A percentile compares a stretch with the other conserved stretches of the same genome.
Conservation (phyloP, 2,888 invertebrate species). For the Drosophila pseudotakahashii region DNA sequence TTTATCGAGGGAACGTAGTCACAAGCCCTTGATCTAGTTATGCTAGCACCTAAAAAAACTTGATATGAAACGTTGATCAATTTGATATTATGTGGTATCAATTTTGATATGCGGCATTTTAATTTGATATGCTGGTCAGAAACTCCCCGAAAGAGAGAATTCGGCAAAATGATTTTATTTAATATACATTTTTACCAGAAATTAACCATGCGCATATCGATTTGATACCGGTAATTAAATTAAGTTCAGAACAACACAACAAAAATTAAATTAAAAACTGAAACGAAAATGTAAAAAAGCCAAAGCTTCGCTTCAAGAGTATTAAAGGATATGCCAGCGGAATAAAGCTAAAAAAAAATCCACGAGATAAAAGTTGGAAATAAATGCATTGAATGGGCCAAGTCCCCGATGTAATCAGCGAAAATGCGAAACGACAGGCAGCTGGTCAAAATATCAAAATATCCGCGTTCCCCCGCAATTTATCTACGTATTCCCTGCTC, state of each 20-base stretch:
- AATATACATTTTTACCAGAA: too few relatives aligned
- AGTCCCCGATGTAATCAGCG: constrained; percentile 69
- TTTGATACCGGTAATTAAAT: too few relatives aligned
- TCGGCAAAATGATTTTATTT: too few relatives aligned
- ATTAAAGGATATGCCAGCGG: not conserved
- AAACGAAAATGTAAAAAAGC: not conserved
- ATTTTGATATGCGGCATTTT: too few relatives aligned
- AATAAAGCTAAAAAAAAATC: not conserved
- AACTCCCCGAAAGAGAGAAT: too few relatives aligned
- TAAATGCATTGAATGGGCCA: constrained; percentile 34
- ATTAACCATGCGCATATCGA: too few relatives aligned
- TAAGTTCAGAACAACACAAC: too few relatives aligned
- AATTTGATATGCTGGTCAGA: too few relatives aligned
- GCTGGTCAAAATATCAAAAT: constrained; percentile 45
- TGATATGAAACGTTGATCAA: too few relatives aligned
- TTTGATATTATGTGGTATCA: too few relatives aligned
- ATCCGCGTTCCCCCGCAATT: not conserved
- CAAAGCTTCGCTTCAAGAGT: not conserved
- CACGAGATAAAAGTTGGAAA: constrained; percentile 2
- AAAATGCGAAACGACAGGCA: constrained; percentile 44
- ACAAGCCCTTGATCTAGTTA: constrained; percentile 19
- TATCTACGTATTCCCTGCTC: constrained; percentile 3
- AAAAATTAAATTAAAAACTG: too few relatives aligned
- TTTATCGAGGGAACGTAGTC: constrained; percentile 12
- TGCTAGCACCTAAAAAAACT: too few relatives aligned